Conservation (phyloP, 2,113 vertebrate species). For the Pardalotus punctatus region DNA sequence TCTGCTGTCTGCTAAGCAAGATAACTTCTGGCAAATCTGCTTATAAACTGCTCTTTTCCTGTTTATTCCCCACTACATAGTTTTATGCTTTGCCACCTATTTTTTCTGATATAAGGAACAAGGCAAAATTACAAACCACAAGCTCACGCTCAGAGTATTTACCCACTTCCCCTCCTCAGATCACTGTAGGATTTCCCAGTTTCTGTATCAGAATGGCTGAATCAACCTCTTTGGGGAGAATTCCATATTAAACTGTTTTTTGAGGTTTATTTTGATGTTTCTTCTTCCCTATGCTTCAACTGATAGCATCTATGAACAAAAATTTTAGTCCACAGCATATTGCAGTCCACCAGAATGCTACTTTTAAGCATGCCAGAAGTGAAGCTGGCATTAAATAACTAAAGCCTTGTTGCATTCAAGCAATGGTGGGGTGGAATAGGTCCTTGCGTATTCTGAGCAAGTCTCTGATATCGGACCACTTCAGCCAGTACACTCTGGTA, state of each 20-base stretch:
- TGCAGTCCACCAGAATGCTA: not conserved
- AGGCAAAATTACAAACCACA: not conserved
- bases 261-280: not conserved
- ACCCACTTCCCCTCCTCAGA: not conserved
- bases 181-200: not conserved
- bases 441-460: too few species aligned
- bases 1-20: not conserved
- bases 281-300: not conserved
- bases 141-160: not conserved
- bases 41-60: not conserved
- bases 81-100: not conserved
- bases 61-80: not conserved
- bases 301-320: not conserved
- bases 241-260: not conserved
- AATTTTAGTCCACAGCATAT: not conserved
- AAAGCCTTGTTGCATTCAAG: not conserved
- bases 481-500: too few species aligned
- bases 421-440: too few species aligned
- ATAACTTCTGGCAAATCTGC: not conserved
- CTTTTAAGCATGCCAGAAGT: not conserved
- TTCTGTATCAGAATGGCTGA: not conserved
- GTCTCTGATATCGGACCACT: too few species aligned
- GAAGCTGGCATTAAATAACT: not conserved
- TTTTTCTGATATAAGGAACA: not conserved
- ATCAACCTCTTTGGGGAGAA: not conserved